Evolutionary conservation across 2,113 vertebrate genomes (phyloP).

Genomic region (Megaceryle torquata): DNA sequence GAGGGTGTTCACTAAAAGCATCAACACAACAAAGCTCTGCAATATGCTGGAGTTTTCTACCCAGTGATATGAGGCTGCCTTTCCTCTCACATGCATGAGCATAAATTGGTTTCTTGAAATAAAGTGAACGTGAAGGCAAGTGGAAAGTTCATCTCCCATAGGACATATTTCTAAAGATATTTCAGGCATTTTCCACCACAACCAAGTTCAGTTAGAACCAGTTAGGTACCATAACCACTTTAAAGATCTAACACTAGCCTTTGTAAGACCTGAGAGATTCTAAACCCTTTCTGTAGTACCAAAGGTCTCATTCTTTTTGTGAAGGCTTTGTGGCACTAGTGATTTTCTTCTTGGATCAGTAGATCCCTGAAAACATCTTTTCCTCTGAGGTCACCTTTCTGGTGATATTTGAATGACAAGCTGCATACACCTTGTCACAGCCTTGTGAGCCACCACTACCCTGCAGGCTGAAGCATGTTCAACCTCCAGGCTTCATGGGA

Average conservation of each 20-base stretch:
- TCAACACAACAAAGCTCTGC: not conserved
- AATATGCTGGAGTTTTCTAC: not conserved
- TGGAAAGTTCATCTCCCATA: not conserved
- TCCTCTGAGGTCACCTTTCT: not conserved
- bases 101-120: not conserved
- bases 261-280: not conserved
- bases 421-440: not conserved
- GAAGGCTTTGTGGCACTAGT: not conserved
- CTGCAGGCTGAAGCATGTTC: not conserved
- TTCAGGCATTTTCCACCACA: not conserved
- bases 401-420: not conserved
- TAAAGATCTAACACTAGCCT: not conserved
- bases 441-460: not conserved
- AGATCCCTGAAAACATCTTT: not conserved
- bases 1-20: not conserved
- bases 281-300: not conserved
- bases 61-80: not conserved
- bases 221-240: not conserved
- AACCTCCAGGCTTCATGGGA: not conserved
- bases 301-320: not conserved
- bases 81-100: not conserved
- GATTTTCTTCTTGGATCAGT: not conserved
- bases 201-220: not conserved
- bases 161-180: not conserved
- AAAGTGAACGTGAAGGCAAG: not conserved